A percentile compares a stretch with the other conserved stretches of the same genome.
These are phyloP conservation scores for Sisor rabdophorus DNA, from an alignment of 2,113 vertebrate species.

Conservation along the genomic window DNA sequence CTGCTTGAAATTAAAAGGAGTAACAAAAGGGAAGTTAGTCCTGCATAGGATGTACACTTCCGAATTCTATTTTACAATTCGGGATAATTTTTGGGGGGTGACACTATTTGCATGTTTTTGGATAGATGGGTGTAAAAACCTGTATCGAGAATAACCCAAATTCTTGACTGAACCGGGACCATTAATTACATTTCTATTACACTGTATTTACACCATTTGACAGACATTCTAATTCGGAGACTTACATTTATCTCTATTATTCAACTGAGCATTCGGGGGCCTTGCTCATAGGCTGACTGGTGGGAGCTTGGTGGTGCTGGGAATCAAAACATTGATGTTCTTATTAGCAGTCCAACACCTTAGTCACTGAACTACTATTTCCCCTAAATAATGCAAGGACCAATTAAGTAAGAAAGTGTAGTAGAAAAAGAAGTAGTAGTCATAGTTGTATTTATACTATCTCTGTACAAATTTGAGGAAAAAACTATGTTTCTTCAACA, in stretches of 20 bases:
- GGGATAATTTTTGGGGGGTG: not conserved
- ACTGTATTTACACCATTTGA: too few species aligned
- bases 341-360: too few species aligned
- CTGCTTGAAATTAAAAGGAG: not conserved
- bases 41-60: not conserved
- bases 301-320: too few species aligned
- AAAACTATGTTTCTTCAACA: not conserved
- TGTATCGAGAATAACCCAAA: not conserved
- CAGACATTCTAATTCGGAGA: too few species aligned
- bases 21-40: not conserved
- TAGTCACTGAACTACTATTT: too few species aligned
- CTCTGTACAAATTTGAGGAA: not conserved
- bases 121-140: not conserved
- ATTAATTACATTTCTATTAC: not conserved
- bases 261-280: too few species aligned
- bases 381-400: too few species aligned
- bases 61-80: not conserved
- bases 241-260: too few species aligned
- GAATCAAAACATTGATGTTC: too few species aligned
- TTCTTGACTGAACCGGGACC: not conserved
- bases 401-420: too few species aligned
- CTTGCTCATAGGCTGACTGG: too few species aligned
- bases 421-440: not conserved
- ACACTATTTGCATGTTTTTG: not conserved
- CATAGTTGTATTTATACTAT: too few species aligned